These are phyloP conservation scores for Danio rerio DNA, from an alignment of 2,113 vertebrate species.

Conservation along the genomic window DNA sequence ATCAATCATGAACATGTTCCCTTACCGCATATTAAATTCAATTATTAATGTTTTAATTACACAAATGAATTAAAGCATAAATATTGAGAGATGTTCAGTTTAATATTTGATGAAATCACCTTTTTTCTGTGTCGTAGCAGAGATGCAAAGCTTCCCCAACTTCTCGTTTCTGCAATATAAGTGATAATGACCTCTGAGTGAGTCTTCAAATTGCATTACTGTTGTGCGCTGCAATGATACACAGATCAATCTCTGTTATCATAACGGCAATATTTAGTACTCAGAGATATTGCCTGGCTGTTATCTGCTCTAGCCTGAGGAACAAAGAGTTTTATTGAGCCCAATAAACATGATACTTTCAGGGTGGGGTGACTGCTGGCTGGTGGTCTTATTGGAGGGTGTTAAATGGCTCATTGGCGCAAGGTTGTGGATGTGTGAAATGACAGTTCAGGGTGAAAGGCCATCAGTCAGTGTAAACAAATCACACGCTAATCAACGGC, in stretches of 20 bases:
- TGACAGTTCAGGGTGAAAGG: constrained; percentile 78
- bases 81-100: constrained; percentile 17
- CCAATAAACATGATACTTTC: constrained; percentile 77
- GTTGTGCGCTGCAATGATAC: constrained; percentile 23
- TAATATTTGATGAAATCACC: neutral
- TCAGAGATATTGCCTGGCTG: constrained; percentile 44
- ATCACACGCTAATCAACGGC: constrained; percentile 81
- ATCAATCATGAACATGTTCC: constrained; percentile 45
- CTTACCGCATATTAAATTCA: constrained; percentile 42
- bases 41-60: constrained; percentile 56
- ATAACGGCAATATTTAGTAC: constrained; percentile 46
- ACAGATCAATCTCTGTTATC: constrained; percentile 28
- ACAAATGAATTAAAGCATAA: constrained; percentile 45
- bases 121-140: neutral
- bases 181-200: constrained; percentile 31
- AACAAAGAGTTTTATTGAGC: constrained; percentile 79
- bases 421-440: constrained; percentile 75
- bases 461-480: constrained; percentile 85
- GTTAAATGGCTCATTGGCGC: constrained; percentile 93
- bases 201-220: constrained; percentile 34
- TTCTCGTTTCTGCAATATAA: constrained; percentile 19
- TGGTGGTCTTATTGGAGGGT: constrained; percentile 72
- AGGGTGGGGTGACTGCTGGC: constrained; percentile 72
- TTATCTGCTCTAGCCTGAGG: constrained; percentile 52
- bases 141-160: constrained; percentile 8